Evolutionary conservation across 2,797 vertebrate genomes (phyloP).

Genomic region (Onychomys torridus): DNA sequence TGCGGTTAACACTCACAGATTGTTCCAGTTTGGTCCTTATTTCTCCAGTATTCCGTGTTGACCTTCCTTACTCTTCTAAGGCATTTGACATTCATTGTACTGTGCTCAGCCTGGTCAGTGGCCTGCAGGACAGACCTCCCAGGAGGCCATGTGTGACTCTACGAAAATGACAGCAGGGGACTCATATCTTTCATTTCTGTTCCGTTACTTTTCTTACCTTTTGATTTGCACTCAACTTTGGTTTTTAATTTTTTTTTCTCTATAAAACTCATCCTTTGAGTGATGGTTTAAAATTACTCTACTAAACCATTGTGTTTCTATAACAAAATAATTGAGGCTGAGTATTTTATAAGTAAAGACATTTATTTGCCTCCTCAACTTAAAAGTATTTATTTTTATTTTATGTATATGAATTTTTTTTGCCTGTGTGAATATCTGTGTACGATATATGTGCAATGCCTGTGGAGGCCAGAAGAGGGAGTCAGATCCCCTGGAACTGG

Average conservation of each 20-base stretch:
- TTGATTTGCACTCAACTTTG: background rate
- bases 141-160: background rate
- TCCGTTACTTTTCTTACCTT: background rate
- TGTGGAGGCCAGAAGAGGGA: background rate
- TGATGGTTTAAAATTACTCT: background rate
- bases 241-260: background rate
- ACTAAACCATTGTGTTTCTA: background rate
- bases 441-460: background rate
- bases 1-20: background rate
- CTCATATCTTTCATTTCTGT: background rate
- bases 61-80: background rate
- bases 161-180: background rate
- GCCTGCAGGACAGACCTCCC: background rate
- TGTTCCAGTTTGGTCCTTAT: background rate
- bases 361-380: background rate
- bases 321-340: background rate
- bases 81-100: fast-evolving
- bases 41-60: background rate
- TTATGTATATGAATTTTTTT: background rate
- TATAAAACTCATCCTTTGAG: background rate
- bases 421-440: background rate
- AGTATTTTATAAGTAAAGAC: background rate
- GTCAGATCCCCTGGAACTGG: background rate
- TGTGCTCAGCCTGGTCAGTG: background rate
- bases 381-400: background rate